Evolutionary conservation across 2,888 invertebrate species (phyloP), one percentile per base, ranked within the genome.

Genomic region (Anthrax anthrax): DNA sequence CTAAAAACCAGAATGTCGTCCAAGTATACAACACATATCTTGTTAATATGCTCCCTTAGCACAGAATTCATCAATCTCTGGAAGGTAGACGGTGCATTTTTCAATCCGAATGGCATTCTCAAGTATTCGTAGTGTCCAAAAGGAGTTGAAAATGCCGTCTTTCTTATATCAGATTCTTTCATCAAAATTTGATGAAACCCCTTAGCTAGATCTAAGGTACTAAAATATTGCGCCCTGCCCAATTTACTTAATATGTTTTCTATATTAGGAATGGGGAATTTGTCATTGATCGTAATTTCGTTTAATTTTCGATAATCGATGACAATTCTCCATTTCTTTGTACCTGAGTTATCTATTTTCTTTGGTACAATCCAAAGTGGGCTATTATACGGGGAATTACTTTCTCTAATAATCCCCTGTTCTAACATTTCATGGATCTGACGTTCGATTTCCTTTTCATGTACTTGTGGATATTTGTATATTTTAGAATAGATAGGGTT

Each of bases 201-300:
- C 19, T 49, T 51, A 12, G 49, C 49, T 12, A 51, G 46, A 42
- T 47, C 49, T 9, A 51, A 18, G 17, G 46, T 46, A 5, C 44
- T 47, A 18, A 49, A 48, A 43, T 51, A 49, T 34, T 51, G 46
- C 10, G 45, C 50, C 18, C 44, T 43, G n/a, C 52, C 51, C 18
- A 51, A 39, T 27, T 53, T 51, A 16, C 43, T 32, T 36, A 54
- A 50, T 14, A 52, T 16, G 10, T 49, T 44, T 17, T 50, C 50
- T 39, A 52, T 53, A 41, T 51, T 54, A 2, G 51, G 52, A 29
- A 54, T 50, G 18, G 48, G 50, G 36, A 49, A 51, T 27, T 50
- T 50, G 34, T 54, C 52, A 14, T 53, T 49, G 6, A 54, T 42
- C 0, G 55, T 52, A 8, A 51, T 37, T 4, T 48, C 49, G 29